Conservation (phyloP, 35 echinoderm and acorn worm species). For the Apostichopus parvimensis region DNA sequence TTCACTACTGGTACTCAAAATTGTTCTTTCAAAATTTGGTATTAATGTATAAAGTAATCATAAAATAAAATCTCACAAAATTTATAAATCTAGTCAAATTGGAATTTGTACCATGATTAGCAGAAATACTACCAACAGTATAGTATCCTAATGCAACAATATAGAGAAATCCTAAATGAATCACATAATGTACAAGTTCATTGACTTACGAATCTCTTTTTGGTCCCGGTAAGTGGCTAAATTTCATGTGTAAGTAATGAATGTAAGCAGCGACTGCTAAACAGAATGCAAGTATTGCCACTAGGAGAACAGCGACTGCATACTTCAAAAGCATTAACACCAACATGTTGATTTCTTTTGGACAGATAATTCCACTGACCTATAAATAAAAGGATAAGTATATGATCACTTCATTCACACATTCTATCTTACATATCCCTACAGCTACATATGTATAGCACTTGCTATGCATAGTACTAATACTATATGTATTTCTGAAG, state of each 20-base stretch:
- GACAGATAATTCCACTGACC: too few relatives aligned
- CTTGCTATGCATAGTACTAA: too few relatives aligned
- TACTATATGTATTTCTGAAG: too few relatives aligned
- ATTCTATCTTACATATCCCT: too few relatives aligned
- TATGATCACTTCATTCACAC: too few relatives aligned
- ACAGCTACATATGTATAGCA: too few relatives aligned
- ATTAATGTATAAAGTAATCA: too few relatives aligned
- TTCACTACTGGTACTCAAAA: too few relatives aligned
- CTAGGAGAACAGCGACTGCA: neutral
- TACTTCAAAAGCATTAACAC: neutral
- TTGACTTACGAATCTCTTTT: constrained; percentile 7
- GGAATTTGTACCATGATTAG: neutral
- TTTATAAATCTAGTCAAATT: neutral
- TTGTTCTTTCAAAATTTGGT: too few relatives aligned
- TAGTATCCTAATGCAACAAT: neutral
- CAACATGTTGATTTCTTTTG: neutral
- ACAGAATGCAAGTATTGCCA: neutral
- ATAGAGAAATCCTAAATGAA: neutral
- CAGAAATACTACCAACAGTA: neutral
- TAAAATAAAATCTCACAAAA: neutral
- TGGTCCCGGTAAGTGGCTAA: neutral
- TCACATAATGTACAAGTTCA: neutral
- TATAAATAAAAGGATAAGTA: too few relatives aligned
- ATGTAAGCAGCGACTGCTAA: neutral
- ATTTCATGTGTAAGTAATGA: neutral